These are phyloP conservation scores for Syngnathus floridae DNA, from an alignment of 2,113 vertebrate genomes.

Conservation along the genomic window DNA sequence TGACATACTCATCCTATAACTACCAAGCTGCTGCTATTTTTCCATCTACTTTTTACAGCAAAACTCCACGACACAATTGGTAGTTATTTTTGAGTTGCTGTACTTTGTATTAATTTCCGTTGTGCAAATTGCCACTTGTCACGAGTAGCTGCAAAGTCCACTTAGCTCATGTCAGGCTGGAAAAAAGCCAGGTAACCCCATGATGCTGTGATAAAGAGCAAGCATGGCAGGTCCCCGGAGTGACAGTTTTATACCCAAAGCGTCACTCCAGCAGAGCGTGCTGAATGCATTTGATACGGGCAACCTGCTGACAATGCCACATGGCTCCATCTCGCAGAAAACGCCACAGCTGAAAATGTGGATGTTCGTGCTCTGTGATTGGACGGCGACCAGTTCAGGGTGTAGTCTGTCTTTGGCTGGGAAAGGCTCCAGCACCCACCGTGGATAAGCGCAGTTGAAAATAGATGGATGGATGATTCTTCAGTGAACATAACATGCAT, in stretches of 20 bases:
- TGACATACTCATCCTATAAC: too few species aligned
- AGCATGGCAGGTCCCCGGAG: conserved; percentile 40
- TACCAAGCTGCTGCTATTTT: too few species aligned
- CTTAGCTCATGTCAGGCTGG: not conserved
- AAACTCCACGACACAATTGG: too few species aligned
- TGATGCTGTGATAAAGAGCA: conserved; percentile 42
- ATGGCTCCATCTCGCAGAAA: conserved; percentile 41
- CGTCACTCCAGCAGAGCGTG: conserved; percentile 55
- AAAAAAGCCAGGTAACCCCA: conserved; percentile 28
- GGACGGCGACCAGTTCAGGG: too few species aligned
- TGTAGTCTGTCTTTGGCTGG: too few species aligned
- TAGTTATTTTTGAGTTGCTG: not conserved
- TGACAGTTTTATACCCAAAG: conserved; percentile 49
- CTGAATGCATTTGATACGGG: conserved; percentile 70
- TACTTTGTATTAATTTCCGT: not conserved
- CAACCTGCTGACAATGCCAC: conserved; percentile 63
- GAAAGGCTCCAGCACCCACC: too few species aligned
- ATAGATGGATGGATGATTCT: too few species aligned
- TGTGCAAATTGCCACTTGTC: not conserved
- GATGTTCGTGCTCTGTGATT: conserved; percentile 1
- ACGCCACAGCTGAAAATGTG: conserved; percentile 28
- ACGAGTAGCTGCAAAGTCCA: conserved; percentile 3
- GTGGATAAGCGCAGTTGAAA: too few species aligned
- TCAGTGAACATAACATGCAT: not conserved
- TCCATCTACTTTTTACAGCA: too few species aligned